These are phyloP conservation scores for Ursus arctos DNA, from an alignment of 2,113 vertebrate genomes.

Conservation along the genomic window DNA sequence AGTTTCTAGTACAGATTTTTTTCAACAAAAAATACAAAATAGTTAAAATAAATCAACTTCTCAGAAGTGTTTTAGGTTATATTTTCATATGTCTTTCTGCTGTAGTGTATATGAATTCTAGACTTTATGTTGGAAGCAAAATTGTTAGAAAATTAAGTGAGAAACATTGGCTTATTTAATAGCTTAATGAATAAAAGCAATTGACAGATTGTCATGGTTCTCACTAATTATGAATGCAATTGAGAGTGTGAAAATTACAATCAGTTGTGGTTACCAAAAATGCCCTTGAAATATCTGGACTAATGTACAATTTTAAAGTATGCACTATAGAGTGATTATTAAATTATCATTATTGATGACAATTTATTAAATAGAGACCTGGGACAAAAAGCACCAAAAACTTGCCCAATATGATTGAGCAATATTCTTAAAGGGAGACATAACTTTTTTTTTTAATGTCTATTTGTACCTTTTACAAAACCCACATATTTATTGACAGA, in stretches of 20 bases:
- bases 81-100: not conserved
- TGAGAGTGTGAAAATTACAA: slow-evolving; percentile 78
- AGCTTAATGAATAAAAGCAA: slow-evolving; percentile 68
- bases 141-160: slow-evolving; percentile 55
- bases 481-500: not conserved
- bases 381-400: not conserved
- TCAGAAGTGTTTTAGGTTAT: slow-evolving; percentile 31
- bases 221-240: slow-evolving; percentile 69
- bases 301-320: slow-evolving; percentile 60
- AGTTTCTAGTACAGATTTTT: slow-evolving; percentile 40
- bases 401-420: not conserved
- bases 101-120: not conserved
- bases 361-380: slow-evolving; percentile 33
- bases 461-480: not conserved
- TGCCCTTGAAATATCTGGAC: slow-evolving; percentile 62
- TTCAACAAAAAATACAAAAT: slow-evolving; percentile 17
- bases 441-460: not conserved
- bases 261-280: slow-evolving; percentile 69
- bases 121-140: slow-evolving; percentile 43
- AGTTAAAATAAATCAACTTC: slow-evolving; percentile 59
- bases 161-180: slow-evolving; percentile 59
- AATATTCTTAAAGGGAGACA: not conserved
- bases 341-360: slow-evolving; percentile 52
- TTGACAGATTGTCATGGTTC: slow-evolving; percentile 72
- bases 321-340: slow-evolving; percentile 40